Evolutionary conservation across 2,888 invertebrate species (phyloP), one percentile per base, ranked within the genome.

Genomic region (Hymenopus coronatus): DNA sequence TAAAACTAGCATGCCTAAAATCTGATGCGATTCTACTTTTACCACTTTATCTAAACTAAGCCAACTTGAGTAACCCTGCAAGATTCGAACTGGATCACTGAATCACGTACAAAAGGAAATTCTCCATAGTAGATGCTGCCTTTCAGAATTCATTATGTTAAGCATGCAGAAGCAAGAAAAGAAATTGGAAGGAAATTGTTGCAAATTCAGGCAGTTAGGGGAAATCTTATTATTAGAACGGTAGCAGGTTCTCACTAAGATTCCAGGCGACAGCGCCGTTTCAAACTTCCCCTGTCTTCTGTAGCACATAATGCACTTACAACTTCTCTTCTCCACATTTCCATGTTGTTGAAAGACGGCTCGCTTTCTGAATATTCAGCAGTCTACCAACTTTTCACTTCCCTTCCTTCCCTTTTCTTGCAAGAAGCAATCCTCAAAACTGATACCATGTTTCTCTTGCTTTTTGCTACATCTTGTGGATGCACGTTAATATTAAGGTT

Each of bases 361-460:
- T 15, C 86, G 86, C 81, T 70, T 86, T 86, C 70, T 86, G 86
- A 86, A 86, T 86, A 86, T 86, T 86, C 86, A 86, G 81, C 54
- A 86, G 86, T 28, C 70, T 46, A 86, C 14, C 86, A 86, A 14
- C 70, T 70, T 81, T 54, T 70, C 54, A 28, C 70, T 85, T 70
- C 20, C 15, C 86, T 86, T 86, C 86, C 30, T 28, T 86, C 70
- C 81, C 70, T 3, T 27, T 81, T 70, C 25, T 25, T 70, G 15
- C 4, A 15, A 70, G 25, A 70, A 70, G 20, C 54, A 70, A 70
- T 70, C 54, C 54, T 70, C 54, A 70, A 70, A 70, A 70, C 54
- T 70, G 54, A 70, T 70, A 70, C 54, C 54, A 20, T 70, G 20
- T 70, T 70, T 70, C 54, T 8, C 54, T 70, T 70, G 54, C 25